phyloP scores from a whole-genome alignment of 2,888 invertebrate genomes.

The Carterocephalus palaemon region DNA sequence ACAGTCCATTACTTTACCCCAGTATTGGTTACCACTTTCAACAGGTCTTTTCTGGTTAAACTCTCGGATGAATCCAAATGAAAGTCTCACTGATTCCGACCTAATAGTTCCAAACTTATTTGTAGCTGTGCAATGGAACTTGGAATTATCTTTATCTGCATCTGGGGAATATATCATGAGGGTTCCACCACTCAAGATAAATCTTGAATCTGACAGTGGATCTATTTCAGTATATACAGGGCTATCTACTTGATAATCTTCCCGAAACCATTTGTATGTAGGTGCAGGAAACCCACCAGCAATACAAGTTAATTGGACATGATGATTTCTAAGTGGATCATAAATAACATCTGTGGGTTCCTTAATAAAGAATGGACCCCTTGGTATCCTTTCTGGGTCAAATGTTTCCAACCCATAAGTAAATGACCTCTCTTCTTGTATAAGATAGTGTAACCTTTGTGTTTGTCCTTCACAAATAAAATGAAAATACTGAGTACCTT shows the following conservation, averaged over 20 bases:
- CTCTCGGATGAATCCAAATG: constrained; percentile 94
- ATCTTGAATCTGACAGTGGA: constrained; percentile 85
- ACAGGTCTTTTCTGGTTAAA: constrained; percentile 92
- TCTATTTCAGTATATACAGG: constrained; percentile 86
- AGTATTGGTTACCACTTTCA: constrained; percentile 92
- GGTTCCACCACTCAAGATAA: constrained; percentile 94
- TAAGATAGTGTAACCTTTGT: constrained; percentile 83
- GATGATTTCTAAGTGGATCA: constrained; percentile 87
- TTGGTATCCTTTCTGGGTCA: constrained; percentile 88
- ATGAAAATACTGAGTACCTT: constrained; percentile 85
- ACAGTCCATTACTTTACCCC: constrained; percentile 95
- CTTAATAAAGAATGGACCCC: constrained; percentile 92
- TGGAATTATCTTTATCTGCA: constrained; percentile 88
- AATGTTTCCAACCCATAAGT: constrained; percentile 91
- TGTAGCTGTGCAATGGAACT: constrained; percentile 94
- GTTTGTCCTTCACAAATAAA: constrained; percentile 94
- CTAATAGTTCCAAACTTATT: constrained; percentile 93
- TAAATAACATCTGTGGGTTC: constrained; percentile 91
- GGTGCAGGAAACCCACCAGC: constrained; percentile 94
- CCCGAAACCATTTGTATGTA: constrained; percentile 92
- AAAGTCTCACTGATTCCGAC: constrained; percentile 91
- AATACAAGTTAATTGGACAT: constrained; percentile 87
- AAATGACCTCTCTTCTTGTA: constrained; percentile 87
- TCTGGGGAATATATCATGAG: constrained; percentile 92
- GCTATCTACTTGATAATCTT: constrained; percentile 89